Percentiles rank a stretch among this genome's conserved stretches.
Conservation (phyloP, 2,888 invertebrate genomes). For the Aethes cnicana region DNA sequence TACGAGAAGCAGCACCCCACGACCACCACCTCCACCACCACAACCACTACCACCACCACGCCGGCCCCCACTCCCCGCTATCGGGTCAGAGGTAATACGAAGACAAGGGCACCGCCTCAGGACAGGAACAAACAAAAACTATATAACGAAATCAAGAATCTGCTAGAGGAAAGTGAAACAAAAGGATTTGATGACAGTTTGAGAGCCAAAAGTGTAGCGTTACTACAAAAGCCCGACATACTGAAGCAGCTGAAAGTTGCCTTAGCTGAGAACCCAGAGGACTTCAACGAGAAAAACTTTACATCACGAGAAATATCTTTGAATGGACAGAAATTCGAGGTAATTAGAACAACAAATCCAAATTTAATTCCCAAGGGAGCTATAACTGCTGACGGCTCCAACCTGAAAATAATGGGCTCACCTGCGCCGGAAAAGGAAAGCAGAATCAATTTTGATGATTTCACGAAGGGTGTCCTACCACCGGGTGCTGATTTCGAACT, state of each 20-base stretch:
- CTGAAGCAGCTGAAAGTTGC: slow-evolving; percentile 89
- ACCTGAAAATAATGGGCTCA: slow-evolving; percentile 67
- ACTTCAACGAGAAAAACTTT: slow-evolving; percentile 85
- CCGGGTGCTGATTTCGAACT: slow-evolving; percentile 91
- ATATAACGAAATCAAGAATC: slow-evolving; percentile 81
- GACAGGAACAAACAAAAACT: slow-evolving; percentile 81
- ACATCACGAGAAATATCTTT: slow-evolving; percentile 88
- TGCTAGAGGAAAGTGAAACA: slow-evolving; percentile 82
- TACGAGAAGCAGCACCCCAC: slow-evolving; percentile 87
- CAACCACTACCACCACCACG: slow-evolving; percentile 83
- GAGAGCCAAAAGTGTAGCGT: slow-evolving; percentile 78
- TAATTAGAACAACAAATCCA: slow-evolving; percentile 87
- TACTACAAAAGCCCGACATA: slow-evolving; percentile 86
- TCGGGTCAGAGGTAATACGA: slow-evolving; percentile 56
- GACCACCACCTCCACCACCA: slow-evolving; percentile 86
- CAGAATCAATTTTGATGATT: slow-evolving; percentile 86
- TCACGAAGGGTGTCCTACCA: slow-evolving; percentile 90
- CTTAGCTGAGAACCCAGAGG: slow-evolving; percentile 86
- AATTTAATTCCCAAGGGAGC: slow-evolving; percentile 84
- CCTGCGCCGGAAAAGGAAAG: slow-evolving; percentile 81
- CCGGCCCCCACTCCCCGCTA: slow-evolving; percentile 67
- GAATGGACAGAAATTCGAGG: slow-evolving; percentile 89
- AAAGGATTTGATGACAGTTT: slow-evolving; percentile 77
- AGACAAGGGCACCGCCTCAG: slow-evolving; percentile 68
- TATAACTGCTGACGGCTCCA: slow-evolving; percentile 73